Base-by-base conservation (phyloP, 2,888 invertebrate species). In the Cerastis rubricosa region DNA sequence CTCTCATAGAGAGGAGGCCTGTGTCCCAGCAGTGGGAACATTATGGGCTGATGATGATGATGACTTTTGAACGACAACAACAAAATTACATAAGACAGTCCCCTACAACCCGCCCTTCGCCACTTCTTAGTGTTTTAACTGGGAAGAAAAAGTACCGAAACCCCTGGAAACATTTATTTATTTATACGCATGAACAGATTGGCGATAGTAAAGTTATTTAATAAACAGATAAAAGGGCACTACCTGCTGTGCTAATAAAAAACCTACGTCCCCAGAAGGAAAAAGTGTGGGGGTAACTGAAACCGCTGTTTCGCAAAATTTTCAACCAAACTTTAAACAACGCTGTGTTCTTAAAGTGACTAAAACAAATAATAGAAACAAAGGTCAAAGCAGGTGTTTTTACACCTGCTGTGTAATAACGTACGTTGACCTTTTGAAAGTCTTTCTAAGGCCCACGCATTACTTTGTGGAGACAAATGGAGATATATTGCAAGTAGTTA, bases 311-410 rank as follows among this genome's bases (percentile, higher is more conserved):
- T 35, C 22, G 29, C n/a, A 29, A 76, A 77, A 64, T 43, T 0
- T 78, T 63, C n/a, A 19, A 57, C 25, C 11, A 51, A 81, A 81
- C 19, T 61, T 49, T 47, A 66, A 51, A 59, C 81, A 67, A 43
- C 64, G 47, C 65, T 74, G 45, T 74, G 19, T 59, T 59, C 43
- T 67, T 25, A 73, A 84, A 49, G 17, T 8, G 25, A 4, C 40
- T 69, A 9, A 47, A 68, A 66, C 68, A 84, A 68, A 71, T 51
- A 84, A 22, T 12, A 51, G 5, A 14, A 63, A 68, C 54, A 83
- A 85, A 78, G 76, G 74, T 79, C 67, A 74, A 45, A 40, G 43
- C 77, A 81, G 81, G 65, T 83, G 75, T 47, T 35, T 22, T 25
- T 47, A 66, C 78, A 87, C 49, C 73, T 73, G 66, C 22, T 67